Conservation (phyloP, 2,888 invertebrate genomes). For the Rhingia campestris region DNA sequence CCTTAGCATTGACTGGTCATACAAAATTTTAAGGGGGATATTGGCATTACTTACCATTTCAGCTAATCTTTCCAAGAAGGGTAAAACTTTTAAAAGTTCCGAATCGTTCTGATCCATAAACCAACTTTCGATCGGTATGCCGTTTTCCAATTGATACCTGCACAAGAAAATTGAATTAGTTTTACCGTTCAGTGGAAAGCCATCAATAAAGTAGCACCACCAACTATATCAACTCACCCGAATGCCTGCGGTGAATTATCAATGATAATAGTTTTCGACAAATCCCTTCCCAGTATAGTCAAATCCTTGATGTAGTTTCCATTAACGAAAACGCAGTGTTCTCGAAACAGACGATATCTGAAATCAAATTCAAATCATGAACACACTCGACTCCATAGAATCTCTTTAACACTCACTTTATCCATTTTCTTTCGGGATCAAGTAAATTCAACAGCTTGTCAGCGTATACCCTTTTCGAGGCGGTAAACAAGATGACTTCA, state of each 20-base stretch:
- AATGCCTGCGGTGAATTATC: conserved; percentile 97
- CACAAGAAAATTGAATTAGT: conserved; percentile 18
- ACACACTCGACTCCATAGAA: not conserved
- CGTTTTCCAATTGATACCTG: conserved; percentile 92
- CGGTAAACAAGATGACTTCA: conserved; percentile 97
- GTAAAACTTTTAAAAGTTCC: conserved; percentile 94
- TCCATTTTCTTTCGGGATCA: conserved; percentile 94
- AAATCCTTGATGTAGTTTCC: conserved; percentile 98
- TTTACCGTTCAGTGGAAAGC: not conserved
- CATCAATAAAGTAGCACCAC: not conserved
- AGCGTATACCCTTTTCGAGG: conserved; percentile 97
- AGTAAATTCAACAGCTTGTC: conserved; percentile 95
- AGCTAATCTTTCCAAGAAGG: conserved; percentile 94
- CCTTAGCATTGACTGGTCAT: too few species aligned
- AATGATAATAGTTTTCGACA: conserved; percentile 93
- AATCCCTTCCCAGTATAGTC: conserved; percentile 94
- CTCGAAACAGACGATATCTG: conserved; percentile 92
- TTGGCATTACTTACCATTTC: conserved; percentile 85
- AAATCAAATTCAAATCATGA: conserved; percentile 25
- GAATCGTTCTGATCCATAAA: conserved; percentile 94
- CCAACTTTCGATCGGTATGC: conserved; percentile 98
- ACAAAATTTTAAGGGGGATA: too few species aligned
- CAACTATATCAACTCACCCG: conserved; percentile 83
- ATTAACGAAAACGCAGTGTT: conserved; percentile 97
- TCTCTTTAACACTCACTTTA: conserved; percentile 81